These are phyloP conservation scores for Cassiopea xamachana DNA, from an alignment of 30 jellyfish, hydroid and myxozoan genomes.

Conservation along the genomic window DNA sequence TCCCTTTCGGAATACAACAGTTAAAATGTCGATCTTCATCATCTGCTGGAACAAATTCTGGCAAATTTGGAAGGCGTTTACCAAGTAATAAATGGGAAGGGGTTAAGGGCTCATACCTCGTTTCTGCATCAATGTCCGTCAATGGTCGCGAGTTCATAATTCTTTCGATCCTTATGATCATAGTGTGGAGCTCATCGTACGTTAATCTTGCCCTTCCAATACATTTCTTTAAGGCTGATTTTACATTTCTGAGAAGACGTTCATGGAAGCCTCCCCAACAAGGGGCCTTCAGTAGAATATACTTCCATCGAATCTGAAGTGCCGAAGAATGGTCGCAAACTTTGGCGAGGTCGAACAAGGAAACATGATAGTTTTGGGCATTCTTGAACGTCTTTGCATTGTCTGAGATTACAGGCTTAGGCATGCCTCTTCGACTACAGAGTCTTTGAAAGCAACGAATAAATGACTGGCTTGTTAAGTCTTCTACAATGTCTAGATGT, in stretches of 20 bases:
- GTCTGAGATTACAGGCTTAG: neutral
- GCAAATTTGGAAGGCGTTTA: conserved; percentile 7
- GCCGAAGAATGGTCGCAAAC: neutral
- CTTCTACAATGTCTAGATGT: conserved; percentile 24
- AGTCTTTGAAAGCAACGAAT: conserved; percentile 16
- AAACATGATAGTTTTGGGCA: neutral
- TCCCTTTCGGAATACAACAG: too few species aligned
- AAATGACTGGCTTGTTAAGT: conserved; percentile 21
- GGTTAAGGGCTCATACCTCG: conserved; percentile 19
- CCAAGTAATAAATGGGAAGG: conserved; percentile 39
- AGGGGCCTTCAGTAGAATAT: conserved; percentile 32
- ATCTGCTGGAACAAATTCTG: neutral
- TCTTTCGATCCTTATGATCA: neutral
- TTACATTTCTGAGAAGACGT: neutral
- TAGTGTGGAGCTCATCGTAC: conserved; percentile 19
- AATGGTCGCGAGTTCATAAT: conserved; percentile 14
- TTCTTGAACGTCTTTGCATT: neutral
- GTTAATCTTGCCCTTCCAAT: conserved; percentile 1
- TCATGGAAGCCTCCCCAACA: conserved; percentile 38
- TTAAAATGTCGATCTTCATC: neutral
- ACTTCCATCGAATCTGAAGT: conserved; percentile 3
- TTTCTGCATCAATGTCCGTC: conserved; percentile 14
- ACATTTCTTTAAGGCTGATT: neutral
- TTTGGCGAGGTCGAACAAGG: neutral
- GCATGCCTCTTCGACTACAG: conserved; percentile 34